phyloP scores from a whole-genome alignment of 2,888 invertebrate species.

The Lissocephala sabroskyi region DNA sequence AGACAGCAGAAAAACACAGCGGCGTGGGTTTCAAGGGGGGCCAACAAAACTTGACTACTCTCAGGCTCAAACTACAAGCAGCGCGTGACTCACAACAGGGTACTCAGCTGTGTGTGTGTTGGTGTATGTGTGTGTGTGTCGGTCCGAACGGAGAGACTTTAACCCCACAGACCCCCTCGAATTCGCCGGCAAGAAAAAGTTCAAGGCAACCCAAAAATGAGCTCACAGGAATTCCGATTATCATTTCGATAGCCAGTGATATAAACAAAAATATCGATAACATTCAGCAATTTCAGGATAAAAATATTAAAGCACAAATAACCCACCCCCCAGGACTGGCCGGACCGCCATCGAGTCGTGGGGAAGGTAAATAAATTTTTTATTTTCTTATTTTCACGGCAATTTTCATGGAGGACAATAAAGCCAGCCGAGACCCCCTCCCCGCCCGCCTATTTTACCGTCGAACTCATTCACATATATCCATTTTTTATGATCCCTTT shows the following conservation, averaged over 20 bases:
- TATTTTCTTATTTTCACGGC: slow-evolving; percentile 52
- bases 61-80: neutral
- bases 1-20: slow-evolving; percentile 1
- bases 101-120: neutral
- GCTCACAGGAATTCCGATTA: too few relatives aligned
- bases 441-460: slow-evolving; percentile 34
- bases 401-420: slow-evolving; percentile 37
- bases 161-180: too few relatives aligned
- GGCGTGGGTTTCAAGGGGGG: too few relatives aligned
- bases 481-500: neutral
- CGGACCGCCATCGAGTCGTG: too few relatives aligned
- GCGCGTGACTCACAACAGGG: neutral
- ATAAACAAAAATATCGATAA: too few relatives aligned
- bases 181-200: too few relatives aligned
- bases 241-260: too few relatives aligned
- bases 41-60: too few relatives aligned
- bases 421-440: slow-evolving; percentile 3
- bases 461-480: slow-evolving; percentile 15
- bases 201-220: too few relatives aligned
- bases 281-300: too few relatives aligned
- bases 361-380: slow-evolving; percentile 45
- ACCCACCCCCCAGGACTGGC: too few relatives aligned
- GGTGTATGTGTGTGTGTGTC: neutral
- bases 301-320: too few relatives aligned
- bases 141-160: neutral